Base-by-base conservation (phyloP, 92 coral and sea anemone genomes). In the Galaxea fascicularis region DNA sequence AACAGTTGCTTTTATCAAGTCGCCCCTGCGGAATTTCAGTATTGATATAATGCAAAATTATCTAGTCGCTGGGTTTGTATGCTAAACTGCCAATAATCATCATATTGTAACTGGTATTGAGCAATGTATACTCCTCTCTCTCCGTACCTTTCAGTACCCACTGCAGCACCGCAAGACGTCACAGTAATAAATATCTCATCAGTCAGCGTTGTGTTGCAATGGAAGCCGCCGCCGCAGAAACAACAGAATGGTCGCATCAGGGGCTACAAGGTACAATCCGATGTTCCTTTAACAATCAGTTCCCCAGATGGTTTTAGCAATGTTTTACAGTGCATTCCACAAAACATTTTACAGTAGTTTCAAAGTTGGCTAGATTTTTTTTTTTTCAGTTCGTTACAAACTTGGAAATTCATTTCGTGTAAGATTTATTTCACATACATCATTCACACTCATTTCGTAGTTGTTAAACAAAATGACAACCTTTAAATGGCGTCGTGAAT, bases 221-320 rank as follows among this genome's bases (percentile, higher is more conserved):
- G 99, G 99, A 88, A 96, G 47, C 94, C 96, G 10, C 99, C 99
- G 1, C 98, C 99, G 9, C 99, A 96, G 89, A 91, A 89, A 66
- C 93, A 94, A 47, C 94, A 92, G 92, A 96, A 96, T 66, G 99
- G 99, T 25, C 78, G 89, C 27, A 86, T 96, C 1, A 92, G 80
- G 53, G 65, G 87, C 0, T 96, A 93, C 83, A 80, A 80, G 92
- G 99, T 96, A 93, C 41, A 10, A 11, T 25, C 18, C 35, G 10
- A 41, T 22, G 35, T 15, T 18, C 39, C 1, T 12, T 35, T 21
- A 16, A 41, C 7, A 17, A 8, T 4, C n/a, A 6, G 21, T 57
- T 57, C 18, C n/a, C 63, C n/a, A 17, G 8, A 21, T 4, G 63
- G 63, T 15, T 57, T 57, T 17, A 21, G 5, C 18, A 3, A 15